A percentile compares a stretch with the other conserved stretches of the same genome.
These are phyloP conservation scores for Oreonectes daqikongensis DNA, from an alignment of 2,797 vertebrate genomes.

Conservation along the genomic window DNA sequence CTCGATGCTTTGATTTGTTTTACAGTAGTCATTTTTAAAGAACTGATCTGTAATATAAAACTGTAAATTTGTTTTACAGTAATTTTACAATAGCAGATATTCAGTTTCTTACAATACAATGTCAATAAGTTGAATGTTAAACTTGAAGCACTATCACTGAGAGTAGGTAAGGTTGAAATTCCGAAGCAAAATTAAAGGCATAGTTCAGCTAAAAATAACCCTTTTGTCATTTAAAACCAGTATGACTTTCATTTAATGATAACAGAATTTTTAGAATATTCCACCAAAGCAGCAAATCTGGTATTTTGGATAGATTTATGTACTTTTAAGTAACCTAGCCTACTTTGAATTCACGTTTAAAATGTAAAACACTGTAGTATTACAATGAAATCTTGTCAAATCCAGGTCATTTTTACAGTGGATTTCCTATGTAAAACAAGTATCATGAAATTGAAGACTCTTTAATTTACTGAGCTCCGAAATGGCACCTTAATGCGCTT, in stretches of 20 bases:
- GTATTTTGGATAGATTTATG: background rate
- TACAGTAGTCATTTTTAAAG: too few relatives aligned
- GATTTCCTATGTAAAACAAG: background rate
- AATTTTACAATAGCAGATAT: background rate
- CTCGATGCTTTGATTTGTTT: too few relatives aligned
- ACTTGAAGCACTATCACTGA: too few relatives aligned
- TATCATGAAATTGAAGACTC: constrained; percentile 1
- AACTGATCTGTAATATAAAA: too few relatives aligned
- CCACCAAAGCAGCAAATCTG: background rate
- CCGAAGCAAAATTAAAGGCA: background rate
- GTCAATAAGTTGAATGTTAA: background rate
- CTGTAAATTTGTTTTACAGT: too few relatives aligned
- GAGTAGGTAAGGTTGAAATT: background rate
- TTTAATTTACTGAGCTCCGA: constrained; percentile 67
- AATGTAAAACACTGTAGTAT: too few relatives aligned
- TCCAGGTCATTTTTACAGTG: background rate
- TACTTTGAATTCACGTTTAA: background rate
- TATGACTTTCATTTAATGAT: too few relatives aligned
- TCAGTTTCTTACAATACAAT: background rate
- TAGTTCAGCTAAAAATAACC: too few relatives aligned
- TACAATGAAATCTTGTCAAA: background rate
- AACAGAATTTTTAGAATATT: too few relatives aligned
- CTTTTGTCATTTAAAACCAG: too few relatives aligned
- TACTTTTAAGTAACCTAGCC: background rate
- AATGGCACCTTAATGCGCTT: constrained; percentile 72